phyloP scores from a whole-genome alignment of 1,140 invertebrate genomes.

The Uloborus diversus region DNA sequence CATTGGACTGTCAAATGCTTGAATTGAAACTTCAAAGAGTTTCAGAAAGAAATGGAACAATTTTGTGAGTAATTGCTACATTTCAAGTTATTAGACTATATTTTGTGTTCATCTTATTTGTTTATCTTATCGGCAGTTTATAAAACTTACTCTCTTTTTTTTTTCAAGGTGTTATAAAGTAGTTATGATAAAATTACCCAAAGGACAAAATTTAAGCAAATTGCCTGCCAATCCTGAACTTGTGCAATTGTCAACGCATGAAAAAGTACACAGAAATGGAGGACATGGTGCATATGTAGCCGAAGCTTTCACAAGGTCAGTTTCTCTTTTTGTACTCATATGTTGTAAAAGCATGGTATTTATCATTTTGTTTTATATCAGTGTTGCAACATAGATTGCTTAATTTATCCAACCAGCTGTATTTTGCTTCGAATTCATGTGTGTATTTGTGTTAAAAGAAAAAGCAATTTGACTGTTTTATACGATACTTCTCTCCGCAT shows the following conservation, averaged over 20 bases:
- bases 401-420: no score
- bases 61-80: conserved; percentile 66
- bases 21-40: conserved; percentile 72
- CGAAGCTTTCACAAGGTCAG: conserved; percentile 57
- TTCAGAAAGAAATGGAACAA: conserved; percentile 85
- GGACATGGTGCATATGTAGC: conserved; percentile 58
- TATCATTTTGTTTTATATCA: no score
- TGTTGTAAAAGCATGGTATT: no score
- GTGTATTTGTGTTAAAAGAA: no score
- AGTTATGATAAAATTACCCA: conserved; percentile 57
- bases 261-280: conserved; percentile 51
- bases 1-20: conserved; percentile 42
- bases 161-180: conserved; percentile 57
- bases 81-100: no score
- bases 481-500: no score
- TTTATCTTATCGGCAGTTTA: neutral
- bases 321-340: conserved; percentile 32
- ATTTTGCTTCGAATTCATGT: no score
- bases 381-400: no score
- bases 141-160: neutral
- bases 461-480: no score
- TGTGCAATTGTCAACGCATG: conserved; percentile 52
- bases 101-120: no score
- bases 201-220: conserved; percentile 49
- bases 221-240: conserved; percentile 23